Base-by-base conservation (phyloP, 92 coral and sea anemone species). In the Muricea muricata region DNA sequence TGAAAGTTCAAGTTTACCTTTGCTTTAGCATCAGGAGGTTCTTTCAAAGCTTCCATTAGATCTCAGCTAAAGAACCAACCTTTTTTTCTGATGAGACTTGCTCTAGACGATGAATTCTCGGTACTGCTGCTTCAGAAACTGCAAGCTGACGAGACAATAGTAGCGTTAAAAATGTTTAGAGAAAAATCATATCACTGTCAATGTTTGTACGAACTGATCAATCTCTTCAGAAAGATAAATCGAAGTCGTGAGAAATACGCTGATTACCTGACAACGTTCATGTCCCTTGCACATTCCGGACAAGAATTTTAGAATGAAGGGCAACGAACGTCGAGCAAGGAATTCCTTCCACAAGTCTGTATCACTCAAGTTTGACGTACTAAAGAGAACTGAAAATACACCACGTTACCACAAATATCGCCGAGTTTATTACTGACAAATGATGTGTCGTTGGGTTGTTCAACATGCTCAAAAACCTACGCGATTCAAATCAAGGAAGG, bases 71-170 rank as follows among this genome's bases (percentile, higher is more conserved):
- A 0, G 99, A 96, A 68, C 99, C 99, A 75, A 96, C 96, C 75
- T 91, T 96, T 67, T 96, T 97, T 56, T 96, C 99, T 12, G 99
- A 91, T 2, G 99, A 96, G 26, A 96, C 99, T 87, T 96, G 99
- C 84, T 96, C 99, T 65, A 96, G 91, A 28, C 97, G 91, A 81
- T 96, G 99, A 45, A 96, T 93, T 10, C 89, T 91, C 52, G 97
- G 97, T 20, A 96, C 92, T n/a, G 95, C 87, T 32, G 94, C 66
- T 78, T 93, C 92, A 21, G 97, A 94, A 15, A 96, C 97, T 29
- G 93, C 87, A 50, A 86, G 84, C 99, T 95, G 58, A 28, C n/a
- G n/a, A n/a, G n/a, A n/a, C n/a, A n/a, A n/a, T n/a, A n/a, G n/a
- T n/a, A n/a, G n/a, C n/a, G n/a, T n/a, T n/a, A n/a, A n/a, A n/a